Base-by-base conservation (phyloP, 2,113 vertebrate genomes). In the Nestor notabilis region DNA sequence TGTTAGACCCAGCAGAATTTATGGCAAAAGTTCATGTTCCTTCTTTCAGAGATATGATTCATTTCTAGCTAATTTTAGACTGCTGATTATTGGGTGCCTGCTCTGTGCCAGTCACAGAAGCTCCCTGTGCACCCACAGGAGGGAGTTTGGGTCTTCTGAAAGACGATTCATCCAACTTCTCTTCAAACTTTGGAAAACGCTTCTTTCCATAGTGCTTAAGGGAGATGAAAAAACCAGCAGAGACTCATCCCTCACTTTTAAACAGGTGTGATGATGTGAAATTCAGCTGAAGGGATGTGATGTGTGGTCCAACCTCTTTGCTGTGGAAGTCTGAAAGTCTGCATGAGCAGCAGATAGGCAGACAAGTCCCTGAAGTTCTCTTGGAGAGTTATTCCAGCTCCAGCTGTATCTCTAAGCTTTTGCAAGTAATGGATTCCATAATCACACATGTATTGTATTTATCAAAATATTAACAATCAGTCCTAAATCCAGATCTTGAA, bases 231-330 rank as follows among this genome's bases (percentile, higher is more conserved):
- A 35, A 35, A 55, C 13, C 35, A 11, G 31, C 20, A 21, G 68
- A 20, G 24, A 20, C 43, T 46, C 49, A 17, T 49, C 49, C n/a
- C 13, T 49, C 25, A 1, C 35, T 56, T 69, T 43, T 21, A 25
- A 47, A 43, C 10, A 35, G 43, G 49, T 31, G 25, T 56, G 41
- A 43, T 1, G 2, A 20, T 39, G 28, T 13, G 33, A 23, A 23
- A 15, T 66, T 28, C 55, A 27, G 55, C 39, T 28, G 55, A 24
- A 55, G 65, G 65, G n/a, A 8, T 5, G 39, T 5, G 47, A 41
- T 13, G 4, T 10, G 0, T 0, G 1, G 9, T 14, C 33, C 14
- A 4, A 11, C 21, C 14, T 61, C 33, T 41, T 33, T 24, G 12
- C 68, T 18, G 11, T 24, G 71, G 4, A 41, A 41, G 35, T 12